Base-by-base conservation (phyloP, 2,113 vertebrate species). In the Penelope pileata region DNA sequence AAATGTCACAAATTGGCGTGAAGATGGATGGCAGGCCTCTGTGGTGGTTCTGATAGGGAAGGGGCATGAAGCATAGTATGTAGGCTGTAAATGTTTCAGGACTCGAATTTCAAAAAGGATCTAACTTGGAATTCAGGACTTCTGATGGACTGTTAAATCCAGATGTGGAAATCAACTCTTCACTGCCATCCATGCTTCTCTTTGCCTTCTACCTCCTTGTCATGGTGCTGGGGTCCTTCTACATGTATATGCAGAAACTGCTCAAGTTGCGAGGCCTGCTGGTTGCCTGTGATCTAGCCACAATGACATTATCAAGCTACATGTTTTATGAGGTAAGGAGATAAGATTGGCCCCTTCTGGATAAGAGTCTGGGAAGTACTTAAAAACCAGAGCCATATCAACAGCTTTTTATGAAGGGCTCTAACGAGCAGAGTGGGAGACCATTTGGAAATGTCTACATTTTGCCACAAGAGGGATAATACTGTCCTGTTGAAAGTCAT, bases 251-350 rank as follows among this genome's bases (percentile, higher is more conserved):
- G 38, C 19, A 66, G 53, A 81, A 98, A 50, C 83, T 82, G 1
- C 76, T 98, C 76, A 94, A 98, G 60, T 96, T 98, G 77, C 94
- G 51, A 81, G 43, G 51, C 18, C 59, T 96, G 6, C 97, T 98
- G 21, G 83, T 98, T 6, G 8, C 95, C 89, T 98, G 98, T 85
- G 98, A 95, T 88, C 97, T 98, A 14, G 9, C 92, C 48, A 97
- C 98, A 96, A 97, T 98, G 38, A 90, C 67, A 50, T 91, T 98
- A n/a, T 98, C 97, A 2, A 95, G 86, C 47, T 98, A 98, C 83
- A 96, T 98, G 96, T 98, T 98, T 93, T 90, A 96, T 1, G 97
- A 98, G 98, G 98, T 98, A 87, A 87, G 91, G 2, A 80, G 23
- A 30, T 7, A 23, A 38, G 34, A 36, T 1, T n/a, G 27, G 29